Evolutionary conservation across 2,797 vertebrate species (phyloP).

Genomic region (Cynodonichthys magdalenae): DNA sequence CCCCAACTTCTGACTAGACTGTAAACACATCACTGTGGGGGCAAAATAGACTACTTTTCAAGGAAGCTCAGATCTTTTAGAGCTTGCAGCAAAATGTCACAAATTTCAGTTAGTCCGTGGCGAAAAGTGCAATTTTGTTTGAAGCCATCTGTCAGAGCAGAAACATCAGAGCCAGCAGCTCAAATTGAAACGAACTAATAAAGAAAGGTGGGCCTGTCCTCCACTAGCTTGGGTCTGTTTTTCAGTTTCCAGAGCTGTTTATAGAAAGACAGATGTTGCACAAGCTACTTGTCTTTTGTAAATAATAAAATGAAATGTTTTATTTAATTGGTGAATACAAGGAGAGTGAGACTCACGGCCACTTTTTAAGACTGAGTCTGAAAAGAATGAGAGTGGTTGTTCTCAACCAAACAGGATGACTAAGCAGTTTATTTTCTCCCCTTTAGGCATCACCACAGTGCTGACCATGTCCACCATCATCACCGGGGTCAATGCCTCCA

Average conservation of each 20-base stretch:
- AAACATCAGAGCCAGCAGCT: background rate
- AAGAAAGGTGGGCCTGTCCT: background rate
- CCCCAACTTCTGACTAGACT: background rate
- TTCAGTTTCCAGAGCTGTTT: background rate
- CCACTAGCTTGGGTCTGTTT: background rate
- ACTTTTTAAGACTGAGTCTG: background rate
- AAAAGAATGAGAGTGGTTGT: conserved; percentile 1
- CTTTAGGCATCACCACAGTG: conserved; percentile 85
- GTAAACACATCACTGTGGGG: background rate
- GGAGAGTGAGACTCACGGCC: no score
- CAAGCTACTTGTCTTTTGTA: background rate
- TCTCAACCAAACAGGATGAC: conserved; percentile 1
- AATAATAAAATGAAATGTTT: no score
- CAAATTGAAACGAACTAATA: background rate
- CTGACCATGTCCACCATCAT: conserved; percentile 88
- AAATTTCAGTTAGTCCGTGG: background rate
- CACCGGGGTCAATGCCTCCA: conserved; percentile 86
- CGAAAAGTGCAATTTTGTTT: background rate
- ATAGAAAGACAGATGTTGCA: background rate
- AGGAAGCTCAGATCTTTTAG: background rate
- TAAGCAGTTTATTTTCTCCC: conserved; percentile 13
- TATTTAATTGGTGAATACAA: no score
- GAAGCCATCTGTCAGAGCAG: background rate
- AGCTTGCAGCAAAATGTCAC: background rate
- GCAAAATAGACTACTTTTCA: background rate